phyloP scores from a whole-genome alignment of 2,888 invertebrate genomes.

The Hirudinaria manillensis region DNA sequence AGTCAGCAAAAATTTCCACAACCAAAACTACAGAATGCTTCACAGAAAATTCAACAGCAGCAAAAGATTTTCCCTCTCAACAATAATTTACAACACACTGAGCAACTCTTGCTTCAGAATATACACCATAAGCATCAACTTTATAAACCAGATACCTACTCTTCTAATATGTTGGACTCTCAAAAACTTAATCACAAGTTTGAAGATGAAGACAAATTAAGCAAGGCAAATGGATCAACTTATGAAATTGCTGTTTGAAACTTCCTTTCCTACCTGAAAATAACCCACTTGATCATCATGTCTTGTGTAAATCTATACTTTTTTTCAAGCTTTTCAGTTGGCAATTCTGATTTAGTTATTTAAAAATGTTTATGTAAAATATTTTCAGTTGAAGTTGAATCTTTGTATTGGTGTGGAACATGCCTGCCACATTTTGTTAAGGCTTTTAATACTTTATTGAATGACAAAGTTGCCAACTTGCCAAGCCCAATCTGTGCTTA shows the following conservation, averaged over 20 bases:
- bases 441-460: too few relatives aligned
- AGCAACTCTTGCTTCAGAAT: conserved; percentile 1
- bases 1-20: not conserved
- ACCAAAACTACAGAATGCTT: not conserved
- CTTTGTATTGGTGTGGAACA: too few relatives aligned
- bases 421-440: too few relatives aligned
- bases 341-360: too few relatives aligned
- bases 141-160: not conserved
- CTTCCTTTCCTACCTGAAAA: not conserved
- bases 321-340: not conserved
- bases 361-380: too few relatives aligned
- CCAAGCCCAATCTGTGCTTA: too few relatives aligned
- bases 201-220: conserved; percentile 1
- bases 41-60: conserved; percentile 8
- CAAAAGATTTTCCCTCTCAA: conserved; percentile 14
- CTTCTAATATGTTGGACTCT: not conserved
- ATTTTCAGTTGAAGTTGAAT: too few relatives aligned
- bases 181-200: not conserved
- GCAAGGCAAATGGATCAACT: conserved; percentile 8
- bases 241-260: conserved; percentile 9
- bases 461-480: too few relatives aligned
- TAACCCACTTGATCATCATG: conserved; percentile 1
- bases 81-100: conserved; percentile 1
- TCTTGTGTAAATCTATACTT: conserved; percentile 1
- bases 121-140: not conserved